phyloP scores from a whole-genome alignment of 2,888 invertebrate genomes.

The Philonicus albiceps region DNA sequence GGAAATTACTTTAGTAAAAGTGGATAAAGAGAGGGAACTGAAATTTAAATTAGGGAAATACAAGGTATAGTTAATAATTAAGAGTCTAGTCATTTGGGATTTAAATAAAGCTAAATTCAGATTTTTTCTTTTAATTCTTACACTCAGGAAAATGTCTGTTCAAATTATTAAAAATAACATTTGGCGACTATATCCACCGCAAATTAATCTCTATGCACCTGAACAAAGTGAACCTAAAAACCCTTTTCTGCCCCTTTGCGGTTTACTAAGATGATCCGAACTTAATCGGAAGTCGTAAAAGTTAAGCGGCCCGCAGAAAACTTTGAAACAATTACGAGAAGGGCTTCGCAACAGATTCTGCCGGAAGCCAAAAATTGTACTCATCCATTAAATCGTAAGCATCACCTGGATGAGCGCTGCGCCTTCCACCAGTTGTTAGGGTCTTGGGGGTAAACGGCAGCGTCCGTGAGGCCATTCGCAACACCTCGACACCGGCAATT shows the following conservation, averaged over 20 bases:
- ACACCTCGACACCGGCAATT: conserved; percentile 6
- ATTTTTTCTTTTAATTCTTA: no score
- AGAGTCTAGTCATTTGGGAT: no score
- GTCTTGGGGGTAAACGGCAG: not conserved
- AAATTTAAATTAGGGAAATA: no score
- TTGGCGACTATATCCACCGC: not conserved
- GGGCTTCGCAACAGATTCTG: not conserved
- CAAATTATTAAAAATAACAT: no score
- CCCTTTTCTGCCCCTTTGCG: not conserved
- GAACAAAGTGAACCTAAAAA: not conserved
- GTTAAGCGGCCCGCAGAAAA: not conserved
- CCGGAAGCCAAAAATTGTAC: not conserved
- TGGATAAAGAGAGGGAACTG: not conserved
- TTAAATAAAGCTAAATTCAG: no score
- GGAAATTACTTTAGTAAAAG: not conserved
- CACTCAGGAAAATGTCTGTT: no score
- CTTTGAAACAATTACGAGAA: not conserved
- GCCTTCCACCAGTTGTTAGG: not conserved
- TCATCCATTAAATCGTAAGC: not conserved
- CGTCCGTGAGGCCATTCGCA: not conserved
- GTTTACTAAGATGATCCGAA: not conserved
- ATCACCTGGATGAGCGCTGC: not conserved
- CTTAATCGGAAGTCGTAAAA: not conserved
- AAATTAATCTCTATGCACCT: not conserved
- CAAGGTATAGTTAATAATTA: no score